These are phyloP conservation scores for Okapia johnstoni DNA, from an alignment of 2,113 vertebrate species.

Conservation along the genomic window DNA sequence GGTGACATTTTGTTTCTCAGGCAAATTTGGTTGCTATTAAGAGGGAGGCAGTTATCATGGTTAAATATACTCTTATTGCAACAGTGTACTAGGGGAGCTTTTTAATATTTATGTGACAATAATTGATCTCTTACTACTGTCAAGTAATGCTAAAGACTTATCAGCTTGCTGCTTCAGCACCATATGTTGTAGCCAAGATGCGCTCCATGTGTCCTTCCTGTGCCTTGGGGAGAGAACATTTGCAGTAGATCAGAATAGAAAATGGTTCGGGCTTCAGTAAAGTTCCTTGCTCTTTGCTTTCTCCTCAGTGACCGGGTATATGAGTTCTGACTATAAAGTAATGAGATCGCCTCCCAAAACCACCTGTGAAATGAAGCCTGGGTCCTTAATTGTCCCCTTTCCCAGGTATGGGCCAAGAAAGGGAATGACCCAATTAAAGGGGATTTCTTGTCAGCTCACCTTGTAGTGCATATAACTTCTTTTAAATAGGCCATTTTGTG, in stretches of 20 bases:
- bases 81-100: conserved; percentile 63
- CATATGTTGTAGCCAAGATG: conserved; percentile 78
- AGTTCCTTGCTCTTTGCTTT: conserved; percentile 29
- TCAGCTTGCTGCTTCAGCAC: conserved; percentile 77
- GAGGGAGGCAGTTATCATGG: conserved; percentile 54
- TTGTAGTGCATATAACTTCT: conserved; percentile 19
- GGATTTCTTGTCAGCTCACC: not conserved
- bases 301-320: not conserved
- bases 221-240: conserved; percentile 73
- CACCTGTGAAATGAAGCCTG: not conserved
- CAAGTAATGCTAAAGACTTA: conserved; percentile 79
- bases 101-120: conserved; percentile 80
- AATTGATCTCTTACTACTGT: conserved; percentile 80
- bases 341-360: not conserved
- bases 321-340: conserved; percentile 23
- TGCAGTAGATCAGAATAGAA: conserved; percentile 75
- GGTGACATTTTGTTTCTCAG: conserved; percentile 47
- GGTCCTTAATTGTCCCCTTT: not conserved
- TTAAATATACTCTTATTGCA: conserved; percentile 70
- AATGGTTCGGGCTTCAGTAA: conserved; percentile 42
- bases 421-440: not conserved
- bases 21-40: conserved; percentile 63
- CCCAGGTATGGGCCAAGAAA: not conserved
- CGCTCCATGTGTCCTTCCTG: conserved; percentile 75
- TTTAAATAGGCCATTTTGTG: conserved; percentile 48